Base-by-base conservation (phyloP, 2,113 vertebrate genomes). In the Anthoscopus minutus region DNA sequence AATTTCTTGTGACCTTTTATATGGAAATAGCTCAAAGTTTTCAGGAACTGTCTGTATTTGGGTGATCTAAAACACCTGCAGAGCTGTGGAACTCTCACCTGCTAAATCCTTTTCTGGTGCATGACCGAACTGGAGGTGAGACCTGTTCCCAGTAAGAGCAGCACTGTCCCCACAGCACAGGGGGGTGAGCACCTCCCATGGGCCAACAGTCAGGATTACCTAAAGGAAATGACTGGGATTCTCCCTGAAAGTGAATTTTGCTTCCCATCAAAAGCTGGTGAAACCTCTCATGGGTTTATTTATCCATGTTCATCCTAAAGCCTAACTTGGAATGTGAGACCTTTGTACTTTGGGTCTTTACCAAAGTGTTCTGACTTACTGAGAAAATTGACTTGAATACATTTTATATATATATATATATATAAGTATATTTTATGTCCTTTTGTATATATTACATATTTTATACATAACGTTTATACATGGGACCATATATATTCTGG, bases 401-500 rank as follows among this genome's bases (percentile, higher is more conserved):
- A 11, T 31, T 28, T 19, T 9, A 28, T 33, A 42, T 27, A 42
- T 6, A n/a, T 1, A 5, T 11, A n/a, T 0, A 4, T 22, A 3
- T 4, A 27, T 21, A 72, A n/a, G n/a, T 11, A 47, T 19, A n/a
- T 70, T 11, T 15, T 5, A 57, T 37, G 11, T 28, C 13, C 10
- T 58, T 40, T 27, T 31, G 11, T 31, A 15, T 18, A 21, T 2
- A 2, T 28, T 15, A 12, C 6, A 25, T 31, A 54, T 66, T 48
- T 48, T 24, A 30, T 24, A 42, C 10, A 17, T 35, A 10, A 17
- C 14, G 28, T 57, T 35, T 42, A 35, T 40, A 28, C 7, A 31
- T 2, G 27, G 14, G 10, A n/a, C 15, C 15, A 27, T 1, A 3
- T 1, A 25, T 2, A 23, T 12, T 9, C 58, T 23, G 44, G 10